Evolutionary conservation across 1,140 invertebrate genomes (phyloP).

Genomic region (Trinorchestia longiramus): DNA sequence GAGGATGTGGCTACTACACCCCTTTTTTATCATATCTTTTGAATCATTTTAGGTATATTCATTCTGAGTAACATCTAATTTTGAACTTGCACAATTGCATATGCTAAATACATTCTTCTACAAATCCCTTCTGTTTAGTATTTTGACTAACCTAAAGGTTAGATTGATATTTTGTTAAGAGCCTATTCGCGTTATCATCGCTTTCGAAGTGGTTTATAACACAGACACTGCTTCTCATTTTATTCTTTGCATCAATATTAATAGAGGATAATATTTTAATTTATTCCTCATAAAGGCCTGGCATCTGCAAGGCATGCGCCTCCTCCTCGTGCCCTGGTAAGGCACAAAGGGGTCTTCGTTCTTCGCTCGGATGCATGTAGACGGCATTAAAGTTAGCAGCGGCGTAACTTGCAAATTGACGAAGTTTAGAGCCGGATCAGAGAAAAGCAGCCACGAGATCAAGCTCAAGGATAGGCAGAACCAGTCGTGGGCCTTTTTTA

Average conservation of each 20-base stretch:
- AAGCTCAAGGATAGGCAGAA: neutral
- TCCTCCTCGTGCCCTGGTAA: neutral
- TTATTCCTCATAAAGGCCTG: neutral
- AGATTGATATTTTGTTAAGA: too few species aligned
- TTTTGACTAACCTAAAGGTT: too few species aligned
- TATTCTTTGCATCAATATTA: neutral
- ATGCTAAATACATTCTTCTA: too few species aligned
- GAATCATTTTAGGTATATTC: too few species aligned
- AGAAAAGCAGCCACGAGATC: constrained; percentile 20
- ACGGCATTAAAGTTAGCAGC: constrained; percentile 26
- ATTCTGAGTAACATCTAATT: too few species aligned
- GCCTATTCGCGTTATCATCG: too few species aligned
- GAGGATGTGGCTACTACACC: too few species aligned
- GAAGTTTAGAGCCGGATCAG: constrained; percentile 50
- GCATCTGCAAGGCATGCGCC: neutral
- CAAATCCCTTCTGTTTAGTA: too few species aligned
- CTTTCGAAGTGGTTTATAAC: neutral
- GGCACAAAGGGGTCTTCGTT: constrained; percentile 21
- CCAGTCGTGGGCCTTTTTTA: neutral
- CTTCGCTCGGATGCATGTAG: constrained; percentile 22
- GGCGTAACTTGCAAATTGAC: constrained; percentile 48
- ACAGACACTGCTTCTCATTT: neutral
- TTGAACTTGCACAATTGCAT: too few species aligned
- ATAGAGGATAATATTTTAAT: constrained; percentile 3
- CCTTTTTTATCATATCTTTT: too few species aligned